Percentiles rank a stretch among this genome's conserved stretches.
phyloP scores from a whole-genome alignment of 1,140 invertebrate species.

The Drosophila seguyi region DNA sequence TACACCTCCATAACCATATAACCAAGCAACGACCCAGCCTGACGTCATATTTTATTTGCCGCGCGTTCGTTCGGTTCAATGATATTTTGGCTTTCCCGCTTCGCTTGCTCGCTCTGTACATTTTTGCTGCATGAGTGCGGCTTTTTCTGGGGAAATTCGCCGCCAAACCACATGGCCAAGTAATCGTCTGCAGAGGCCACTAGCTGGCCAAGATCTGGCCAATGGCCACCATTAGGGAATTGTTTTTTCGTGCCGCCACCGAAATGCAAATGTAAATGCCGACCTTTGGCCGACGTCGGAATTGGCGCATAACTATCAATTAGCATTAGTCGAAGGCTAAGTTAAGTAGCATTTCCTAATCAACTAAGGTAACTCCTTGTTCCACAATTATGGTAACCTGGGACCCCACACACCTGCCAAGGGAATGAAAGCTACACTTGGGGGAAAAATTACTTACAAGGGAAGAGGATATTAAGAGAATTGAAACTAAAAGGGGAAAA shows the following conservation, averaged over 20 bases:
- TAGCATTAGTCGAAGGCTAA: slow-evolving; percentile 58
- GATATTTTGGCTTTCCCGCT: slow-evolving; percentile 65
- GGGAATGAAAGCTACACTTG: not conserved
- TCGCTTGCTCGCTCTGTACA: slow-evolving; percentile 35
- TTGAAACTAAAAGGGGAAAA: not conserved
- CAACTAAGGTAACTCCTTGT: slow-evolving; percentile 59
- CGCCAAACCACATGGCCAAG: slow-evolving; percentile 40
- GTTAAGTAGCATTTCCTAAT: slow-evolving; percentile 68
- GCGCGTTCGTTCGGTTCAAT: slow-evolving; percentile 58
- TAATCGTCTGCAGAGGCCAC: slow-evolving; percentile 1
- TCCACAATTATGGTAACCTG: slow-evolving; percentile 46
- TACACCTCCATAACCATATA: slow-evolving; percentile 29
- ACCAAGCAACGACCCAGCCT: slow-evolving; percentile 56
- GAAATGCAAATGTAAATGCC: slow-evolving; percentile 58
- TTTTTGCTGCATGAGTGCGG: slow-evolving; percentile 76
- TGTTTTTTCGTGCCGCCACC: not conserved
- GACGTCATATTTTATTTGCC: slow-evolving; percentile 80
- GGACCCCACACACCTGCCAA: not conserved
- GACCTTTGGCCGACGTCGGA: slow-evolving; percentile 17
- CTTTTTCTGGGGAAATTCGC: slow-evolving; percentile 75
- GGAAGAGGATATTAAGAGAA: not conserved
- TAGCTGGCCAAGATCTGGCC: slow-evolving; percentile 15
- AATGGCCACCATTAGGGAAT: slow-evolving; percentile 14
- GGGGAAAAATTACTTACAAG: not conserved
- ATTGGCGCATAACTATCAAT: slow-evolving; percentile 58